Conservation (phyloP, 2,888 invertebrate genomes). For the Fragum sueziense region DNA sequence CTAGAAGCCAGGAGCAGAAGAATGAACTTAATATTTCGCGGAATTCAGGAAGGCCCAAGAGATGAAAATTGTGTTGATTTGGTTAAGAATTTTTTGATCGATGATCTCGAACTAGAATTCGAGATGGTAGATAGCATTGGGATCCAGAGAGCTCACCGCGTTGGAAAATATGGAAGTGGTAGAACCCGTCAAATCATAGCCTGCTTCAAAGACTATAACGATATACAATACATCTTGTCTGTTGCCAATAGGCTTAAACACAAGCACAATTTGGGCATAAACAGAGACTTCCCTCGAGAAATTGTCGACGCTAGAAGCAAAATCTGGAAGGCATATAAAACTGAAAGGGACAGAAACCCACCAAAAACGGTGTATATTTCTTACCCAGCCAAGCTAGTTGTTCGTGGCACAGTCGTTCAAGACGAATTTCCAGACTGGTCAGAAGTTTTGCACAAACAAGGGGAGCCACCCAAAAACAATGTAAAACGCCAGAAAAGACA, state of each 20-base stretch:
- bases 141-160: conserved; percentile 17
- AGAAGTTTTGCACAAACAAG: not conserved
- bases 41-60: not conserved
- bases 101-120: not conserved
- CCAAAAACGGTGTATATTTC: not conserved
- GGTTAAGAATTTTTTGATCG: not conserved
- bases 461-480: too few relatives aligned
- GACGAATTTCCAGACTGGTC: conserved; percentile 9
- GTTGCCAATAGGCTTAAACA: not conserved
- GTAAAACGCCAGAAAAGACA: too few relatives aligned
- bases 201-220: conserved; percentile 19
- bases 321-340: not conserved
- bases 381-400: not conserved
- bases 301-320: not conserved
- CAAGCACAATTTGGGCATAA: not conserved
- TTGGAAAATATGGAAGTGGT: not conserved
- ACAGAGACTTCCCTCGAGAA: not conserved
- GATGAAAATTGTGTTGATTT: not conserved
- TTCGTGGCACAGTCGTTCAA: not conserved
- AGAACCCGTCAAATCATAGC: conserved; percentile 6
- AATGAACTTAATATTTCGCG: too few relatives aligned
- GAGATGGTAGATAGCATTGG: not conserved
- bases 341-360: conserved; percentile 1
- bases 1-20: conserved; percentile 20
- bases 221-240: not conserved